Conservation (phyloP, 2,888 invertebrate species). For the Macaria liturata region DNA sequence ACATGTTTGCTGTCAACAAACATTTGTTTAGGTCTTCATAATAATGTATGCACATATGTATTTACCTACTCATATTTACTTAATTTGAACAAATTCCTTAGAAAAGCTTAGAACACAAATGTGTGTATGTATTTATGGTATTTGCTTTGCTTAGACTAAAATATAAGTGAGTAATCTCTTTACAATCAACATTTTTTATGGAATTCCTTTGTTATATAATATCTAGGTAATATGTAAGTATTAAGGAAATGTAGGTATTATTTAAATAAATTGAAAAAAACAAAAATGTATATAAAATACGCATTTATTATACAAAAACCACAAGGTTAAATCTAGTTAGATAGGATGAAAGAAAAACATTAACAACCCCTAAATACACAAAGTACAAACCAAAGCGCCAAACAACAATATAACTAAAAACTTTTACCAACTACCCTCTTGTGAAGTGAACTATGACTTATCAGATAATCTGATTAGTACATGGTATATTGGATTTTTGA, state of each 20-base stretch:
- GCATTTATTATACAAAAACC: slow-evolving; percentile 14
- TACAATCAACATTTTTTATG: too few species aligned
- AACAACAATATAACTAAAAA: slow-evolving; percentile 21
- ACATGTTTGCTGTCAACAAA: slow-evolving; percentile 14
- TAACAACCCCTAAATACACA: slow-evolving; percentile 23
- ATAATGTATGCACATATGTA: neutral
- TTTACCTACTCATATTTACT: neutral
- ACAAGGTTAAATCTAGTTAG: slow-evolving; percentile 5
- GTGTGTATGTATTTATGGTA: too few species aligned
- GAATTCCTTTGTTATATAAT: too few species aligned
- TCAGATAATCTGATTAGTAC: too few species aligned
- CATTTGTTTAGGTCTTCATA: slow-evolving; percentile 7
- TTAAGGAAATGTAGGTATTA: too few species aligned
- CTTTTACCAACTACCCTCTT: neutral
- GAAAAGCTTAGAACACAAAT: too few species aligned
- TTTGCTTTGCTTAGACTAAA: too few species aligned
- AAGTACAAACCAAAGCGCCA: slow-evolving; percentile 23
- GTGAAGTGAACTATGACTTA: too few species aligned
- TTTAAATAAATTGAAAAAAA: neutral
- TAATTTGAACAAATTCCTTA: too few species aligned
- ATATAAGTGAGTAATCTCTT: too few species aligned
- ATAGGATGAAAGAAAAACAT: slow-evolving; percentile 19
- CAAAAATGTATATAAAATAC: slow-evolving; percentile 4
- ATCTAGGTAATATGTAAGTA: too few species aligned
- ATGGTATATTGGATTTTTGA: too few species aligned